A percentile compares a stretch with the other conserved stretches of the same genome.
Conservation (phyloP, 2,888 invertebrate genomes). For the Thalpophila matura region DNA sequence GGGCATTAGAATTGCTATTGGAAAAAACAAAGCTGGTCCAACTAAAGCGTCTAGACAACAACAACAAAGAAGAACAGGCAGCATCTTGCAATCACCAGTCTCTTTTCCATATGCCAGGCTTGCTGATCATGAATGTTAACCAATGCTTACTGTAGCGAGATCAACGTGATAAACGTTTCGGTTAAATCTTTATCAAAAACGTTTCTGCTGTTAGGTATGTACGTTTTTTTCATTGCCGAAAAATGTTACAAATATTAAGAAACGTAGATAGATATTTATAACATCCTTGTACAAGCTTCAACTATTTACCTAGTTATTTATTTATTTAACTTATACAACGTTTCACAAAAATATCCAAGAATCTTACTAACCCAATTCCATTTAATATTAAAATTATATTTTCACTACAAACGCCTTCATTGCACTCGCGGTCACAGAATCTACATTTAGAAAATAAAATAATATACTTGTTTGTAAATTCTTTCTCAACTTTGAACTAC, state of each 20-base stretch:
- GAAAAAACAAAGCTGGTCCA: background rate
- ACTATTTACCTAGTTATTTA: background rate
- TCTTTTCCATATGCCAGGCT: background rate
- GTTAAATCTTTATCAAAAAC: background rate
- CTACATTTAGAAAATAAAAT: constrained; percentile 11
- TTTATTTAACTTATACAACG: background rate
- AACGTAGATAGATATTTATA: too few species aligned
- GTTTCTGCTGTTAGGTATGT: too few species aligned
- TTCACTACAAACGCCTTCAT: constrained; percentile 23
- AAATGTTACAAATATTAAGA: background rate
- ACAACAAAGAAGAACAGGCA: too few species aligned
- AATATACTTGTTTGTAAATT: constrained; percentile 1
- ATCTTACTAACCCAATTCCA: constrained; percentile 16
- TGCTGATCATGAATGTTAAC: background rate
- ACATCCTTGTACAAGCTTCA: background rate
- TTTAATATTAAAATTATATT: constrained; percentile 30
- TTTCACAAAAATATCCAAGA: background rate
- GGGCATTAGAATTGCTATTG: constrained; percentile 11
- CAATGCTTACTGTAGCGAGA: background rate
- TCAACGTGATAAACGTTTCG: too few species aligned
- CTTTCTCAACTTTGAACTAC: background rate
- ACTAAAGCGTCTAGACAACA: background rate
- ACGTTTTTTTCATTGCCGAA: background rate
- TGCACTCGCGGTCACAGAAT: constrained; percentile 18
- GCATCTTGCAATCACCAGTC: too few species aligned